These are phyloP conservation scores for Peucedramus taeniatus DNA, from an alignment of 2,113 vertebrate genomes.

Conservation along the genomic window DNA sequence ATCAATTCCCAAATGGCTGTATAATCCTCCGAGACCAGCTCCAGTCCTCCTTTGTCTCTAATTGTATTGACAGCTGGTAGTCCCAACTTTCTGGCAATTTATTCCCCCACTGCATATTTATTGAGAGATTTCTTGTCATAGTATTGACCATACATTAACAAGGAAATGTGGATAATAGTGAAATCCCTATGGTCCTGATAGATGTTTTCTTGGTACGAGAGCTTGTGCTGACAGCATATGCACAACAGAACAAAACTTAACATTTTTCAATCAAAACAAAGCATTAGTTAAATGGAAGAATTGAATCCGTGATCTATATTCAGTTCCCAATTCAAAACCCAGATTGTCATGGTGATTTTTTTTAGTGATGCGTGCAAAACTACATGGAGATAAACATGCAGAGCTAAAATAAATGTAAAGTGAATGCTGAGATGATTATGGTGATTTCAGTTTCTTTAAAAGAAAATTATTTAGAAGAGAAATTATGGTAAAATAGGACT, in stretches of 20 bases:
- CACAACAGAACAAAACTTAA: neutral
- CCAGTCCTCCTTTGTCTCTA: conserved; percentile 45
- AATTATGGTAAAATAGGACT: neutral
- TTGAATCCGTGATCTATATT: neutral
- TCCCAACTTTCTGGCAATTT: conserved; percentile 52
- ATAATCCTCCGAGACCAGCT: neutral
- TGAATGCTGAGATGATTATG: neutral
- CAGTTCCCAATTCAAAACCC: neutral
- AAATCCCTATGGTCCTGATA: conserved; percentile 49
- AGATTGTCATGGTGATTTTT: neutral
- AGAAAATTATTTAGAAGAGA: neutral
- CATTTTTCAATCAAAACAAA: neutral
- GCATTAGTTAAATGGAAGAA: neutral
- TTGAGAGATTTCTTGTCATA: conserved; percentile 33
- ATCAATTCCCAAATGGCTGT: conserved; percentile 56
- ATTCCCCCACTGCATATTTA: conserved; percentile 62
- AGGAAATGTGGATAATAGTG: conserved; percentile 30
- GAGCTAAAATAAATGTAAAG: neutral
- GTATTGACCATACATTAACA: conserved; percentile 6
- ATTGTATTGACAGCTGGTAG: conserved; percentile 66
- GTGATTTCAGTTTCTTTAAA: neutral
- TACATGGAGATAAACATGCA: neutral
- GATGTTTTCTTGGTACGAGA: conserved; percentile 26
- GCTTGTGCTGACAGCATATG: neutral
- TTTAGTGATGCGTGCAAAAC: neutral